Evolutionary conservation across 2,888 invertebrate species (phyloP).

Genomic region (Drosophila multiciliata): DNA sequence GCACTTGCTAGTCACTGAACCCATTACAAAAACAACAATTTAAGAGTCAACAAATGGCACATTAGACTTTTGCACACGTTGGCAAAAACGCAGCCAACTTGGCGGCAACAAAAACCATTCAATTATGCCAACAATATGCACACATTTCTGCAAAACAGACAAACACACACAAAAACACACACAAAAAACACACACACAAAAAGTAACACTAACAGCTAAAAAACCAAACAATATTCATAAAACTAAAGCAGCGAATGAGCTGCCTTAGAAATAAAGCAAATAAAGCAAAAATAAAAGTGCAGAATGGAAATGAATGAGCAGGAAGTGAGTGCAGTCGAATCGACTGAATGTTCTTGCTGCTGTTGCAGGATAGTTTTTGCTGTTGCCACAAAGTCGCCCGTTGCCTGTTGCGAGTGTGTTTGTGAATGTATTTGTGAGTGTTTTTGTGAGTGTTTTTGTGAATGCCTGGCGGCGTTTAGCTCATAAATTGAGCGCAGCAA

Average conservation of each 20-base stretch:
- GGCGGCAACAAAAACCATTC: slow-evolving; percentile 68
- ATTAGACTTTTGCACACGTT: slow-evolving; percentile 48
- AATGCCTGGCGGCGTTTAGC: slow-evolving; percentile 72
- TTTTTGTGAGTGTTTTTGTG: slow-evolving; percentile 27
- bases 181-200: background rate
- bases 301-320: slow-evolving; percentile 59
- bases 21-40: slow-evolving; percentile 43
- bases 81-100: slow-evolving; percentile 36
- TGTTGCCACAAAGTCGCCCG: slow-evolving; percentile 24
- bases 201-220: slow-evolving; percentile 15
- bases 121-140: slow-evolving; percentile 76
- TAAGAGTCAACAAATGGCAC: slow-evolving; percentile 71
- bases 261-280: slow-evolving; percentile 51
- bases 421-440: slow-evolving; percentile 7
- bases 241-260: slow-evolving; percentile 58
- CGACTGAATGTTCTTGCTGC: slow-evolving; percentile 52
- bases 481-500: slow-evolving; percentile 80
- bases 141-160: slow-evolving; percentile 67
- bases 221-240: slow-evolving; percentile 61
- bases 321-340: slow-evolving; percentile 53
- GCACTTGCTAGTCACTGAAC: slow-evolving; percentile 57
- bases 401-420: background rate
- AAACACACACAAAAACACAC: slow-evolving; percentile 6
- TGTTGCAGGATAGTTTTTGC: slow-evolving; percentile 21
- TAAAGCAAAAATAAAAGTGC: slow-evolving; percentile 23